phyloP scores from a whole-genome alignment of 2,113 vertebrate species.

The Nanorana parkeri region DNA sequence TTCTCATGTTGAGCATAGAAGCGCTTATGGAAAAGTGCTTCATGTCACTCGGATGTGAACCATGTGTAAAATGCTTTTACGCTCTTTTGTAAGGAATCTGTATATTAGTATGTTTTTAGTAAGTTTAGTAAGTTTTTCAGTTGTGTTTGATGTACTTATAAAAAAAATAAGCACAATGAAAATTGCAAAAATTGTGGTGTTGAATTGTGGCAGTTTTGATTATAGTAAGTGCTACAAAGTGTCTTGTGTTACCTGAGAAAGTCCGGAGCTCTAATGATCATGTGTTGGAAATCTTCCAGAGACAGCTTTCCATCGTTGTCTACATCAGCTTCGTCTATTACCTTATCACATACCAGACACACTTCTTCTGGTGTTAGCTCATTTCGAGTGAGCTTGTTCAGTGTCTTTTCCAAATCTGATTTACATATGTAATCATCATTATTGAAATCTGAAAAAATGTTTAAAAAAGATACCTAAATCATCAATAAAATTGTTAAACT shows the following conservation, averaged over 20 bases:
- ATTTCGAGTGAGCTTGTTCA: constrained; percentile 88
- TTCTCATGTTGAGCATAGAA: too few species aligned
- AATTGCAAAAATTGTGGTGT: too few species aligned
- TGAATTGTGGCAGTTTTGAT: too few species aligned
- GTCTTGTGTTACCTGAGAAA: constrained; percentile 87
- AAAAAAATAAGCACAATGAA: too few species aligned
- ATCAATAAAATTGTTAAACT: background rate
- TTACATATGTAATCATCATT: constrained; percentile 92
- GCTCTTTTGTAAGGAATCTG: too few species aligned
- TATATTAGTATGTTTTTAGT: too few species aligned
- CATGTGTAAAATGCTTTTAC: too few species aligned
- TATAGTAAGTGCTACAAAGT: background rate
- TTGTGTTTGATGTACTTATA: too few species aligned
- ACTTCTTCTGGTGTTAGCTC: constrained; percentile 91
- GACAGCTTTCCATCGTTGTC: constrained; percentile 93
- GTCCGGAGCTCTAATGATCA: constrained; percentile 91
- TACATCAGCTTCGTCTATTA: constrained; percentile 88
- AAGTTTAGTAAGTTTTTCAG: too few species aligned
- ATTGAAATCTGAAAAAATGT: constrained; percentile 85
- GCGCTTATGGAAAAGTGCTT: too few species aligned
- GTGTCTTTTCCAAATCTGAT: constrained; percentile 90
- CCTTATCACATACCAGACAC: constrained; percentile 91
- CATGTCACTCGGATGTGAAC: too few species aligned
- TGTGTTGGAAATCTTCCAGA: constrained; percentile 92
- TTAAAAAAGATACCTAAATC: background rate